A percentile compares a stretch with the other conserved stretches of the same genome.
Evolutionary conservation across 2,797 vertebrate species (phyloP).

Genomic region (Argyrosomus regius): DNA sequence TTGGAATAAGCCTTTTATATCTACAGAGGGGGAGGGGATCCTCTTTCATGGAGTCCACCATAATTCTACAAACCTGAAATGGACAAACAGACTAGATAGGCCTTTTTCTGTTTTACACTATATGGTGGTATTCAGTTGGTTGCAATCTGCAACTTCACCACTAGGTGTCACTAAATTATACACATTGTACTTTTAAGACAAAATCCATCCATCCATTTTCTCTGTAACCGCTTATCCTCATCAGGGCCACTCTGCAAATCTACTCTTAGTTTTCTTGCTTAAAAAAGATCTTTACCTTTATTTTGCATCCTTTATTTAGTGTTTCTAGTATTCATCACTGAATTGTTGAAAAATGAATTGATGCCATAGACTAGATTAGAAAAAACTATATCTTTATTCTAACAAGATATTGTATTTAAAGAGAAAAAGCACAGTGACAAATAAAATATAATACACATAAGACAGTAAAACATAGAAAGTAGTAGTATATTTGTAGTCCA

Average conservation of each 20-base stretch:
- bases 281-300: not conserved
- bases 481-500: not conserved
- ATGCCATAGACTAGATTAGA: not conserved
- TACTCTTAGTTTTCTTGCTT: not conserved
- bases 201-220: too few species aligned
- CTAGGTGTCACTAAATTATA: too few species aligned
- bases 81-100: too few species aligned
- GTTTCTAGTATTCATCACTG: not conserved
- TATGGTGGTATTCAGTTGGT: too few species aligned
- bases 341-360: not conserved
- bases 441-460: not conserved
- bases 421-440: not conserved
- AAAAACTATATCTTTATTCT: not conserved
- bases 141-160: too few species aligned
- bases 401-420: not conserved
- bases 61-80: too few species aligned
- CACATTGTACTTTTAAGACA: too few species aligned
- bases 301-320: not conserved
- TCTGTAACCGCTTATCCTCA: too few species aligned
- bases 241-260: not conserved
- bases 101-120: too few species aligned
- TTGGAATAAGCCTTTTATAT: too few species aligned
- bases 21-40: too few species aligned
- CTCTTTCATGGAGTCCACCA: too few species aligned
- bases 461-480: not conserved